A percentile compares a stretch with the other conserved stretches of the same genome.
Evolutionary conservation across 2,113 vertebrate species (phyloP).

Genomic region (Podarcis muralis): DNA sequence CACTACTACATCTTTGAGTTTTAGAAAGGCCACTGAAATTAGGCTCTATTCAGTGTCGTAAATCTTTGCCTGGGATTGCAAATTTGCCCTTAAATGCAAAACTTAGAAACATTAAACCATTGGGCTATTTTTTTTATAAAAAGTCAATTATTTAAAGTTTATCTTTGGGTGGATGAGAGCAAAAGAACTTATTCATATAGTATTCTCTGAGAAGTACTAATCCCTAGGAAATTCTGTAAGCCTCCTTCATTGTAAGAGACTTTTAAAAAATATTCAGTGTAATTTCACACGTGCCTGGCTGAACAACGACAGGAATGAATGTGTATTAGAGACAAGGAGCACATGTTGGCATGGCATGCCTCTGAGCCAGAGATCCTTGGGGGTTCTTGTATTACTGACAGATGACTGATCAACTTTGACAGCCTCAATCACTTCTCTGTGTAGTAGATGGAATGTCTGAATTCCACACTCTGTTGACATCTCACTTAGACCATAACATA

Average conservation of each 20-base stretch:
- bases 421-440: not conserved
- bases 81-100: conserved; percentile 1
- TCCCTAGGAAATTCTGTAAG: not conserved
- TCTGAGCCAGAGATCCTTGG: not conserved
- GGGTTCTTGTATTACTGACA: not conserved
- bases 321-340: not conserved
- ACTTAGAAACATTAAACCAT: not conserved
- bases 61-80: conserved; percentile 6
- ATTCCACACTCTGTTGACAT: not conserved
- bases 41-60: not conserved
- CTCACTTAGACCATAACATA: not conserved
- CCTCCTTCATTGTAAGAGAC: not conserved
- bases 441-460: not conserved
- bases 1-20: not conserved
- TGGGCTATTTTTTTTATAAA: not conserved
- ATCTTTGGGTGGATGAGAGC: not conserved
- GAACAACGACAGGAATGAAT: not conserved
- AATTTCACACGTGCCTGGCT: not conserved
- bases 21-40: not conserved
- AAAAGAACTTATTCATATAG: not conserved
- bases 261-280: not conserved
- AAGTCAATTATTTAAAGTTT: conserved; percentile 18
- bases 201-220: not conserved
- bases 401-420: not conserved
- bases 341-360: not conserved